Conservation (phyloP, 2,113 vertebrate genomes). For the Pedetes capensis region DNA sequence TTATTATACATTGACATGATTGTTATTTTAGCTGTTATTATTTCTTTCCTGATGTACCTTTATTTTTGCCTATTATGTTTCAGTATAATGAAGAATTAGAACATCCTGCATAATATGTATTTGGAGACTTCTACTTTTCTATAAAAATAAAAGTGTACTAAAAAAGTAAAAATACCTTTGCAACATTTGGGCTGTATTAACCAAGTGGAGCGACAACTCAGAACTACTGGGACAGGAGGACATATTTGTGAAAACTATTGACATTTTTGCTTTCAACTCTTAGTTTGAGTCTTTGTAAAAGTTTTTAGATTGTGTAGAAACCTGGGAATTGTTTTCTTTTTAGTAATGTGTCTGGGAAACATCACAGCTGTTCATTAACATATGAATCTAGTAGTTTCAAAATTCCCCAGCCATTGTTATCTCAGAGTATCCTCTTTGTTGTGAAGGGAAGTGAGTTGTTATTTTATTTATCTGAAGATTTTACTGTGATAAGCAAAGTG, state of each 20-base stretch:
- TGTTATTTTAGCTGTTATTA: neutral
- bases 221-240: neutral
- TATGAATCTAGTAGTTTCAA: slow-evolving; percentile 85
- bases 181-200: neutral
- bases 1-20: neutral
- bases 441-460: slow-evolving; percentile 79
- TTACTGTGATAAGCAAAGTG: slow-evolving; percentile 78
- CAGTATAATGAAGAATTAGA: neutral
- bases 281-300: slow-evolving; percentile 71
- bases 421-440: slow-evolving; percentile 79
- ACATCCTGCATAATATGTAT: neutral
- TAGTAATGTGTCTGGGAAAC: slow-evolving; percentile 79
- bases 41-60: neutral
- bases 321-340: slow-evolving; percentile 81
- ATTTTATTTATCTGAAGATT: slow-evolving; percentile 83
- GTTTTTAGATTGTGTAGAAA: slow-evolving; percentile 79
- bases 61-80: neutral
- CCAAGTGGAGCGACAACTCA: slow-evolving; percentile 23
- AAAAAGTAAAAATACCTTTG: neutral
- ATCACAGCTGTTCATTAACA: slow-evolving; percentile 87
- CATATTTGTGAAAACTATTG: slow-evolving; percentile 11
- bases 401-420: slow-evolving; percentile 81
- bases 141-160: neutral
- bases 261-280: slow-evolving; percentile 64
- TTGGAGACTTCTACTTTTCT: neutral